A percentile compares a stretch with the other conserved stretches of the same genome.
Evolutionary conservation across 2,888 invertebrate genomes (phyloP).

Genomic region (Eubasilissa splendida): DNA sequence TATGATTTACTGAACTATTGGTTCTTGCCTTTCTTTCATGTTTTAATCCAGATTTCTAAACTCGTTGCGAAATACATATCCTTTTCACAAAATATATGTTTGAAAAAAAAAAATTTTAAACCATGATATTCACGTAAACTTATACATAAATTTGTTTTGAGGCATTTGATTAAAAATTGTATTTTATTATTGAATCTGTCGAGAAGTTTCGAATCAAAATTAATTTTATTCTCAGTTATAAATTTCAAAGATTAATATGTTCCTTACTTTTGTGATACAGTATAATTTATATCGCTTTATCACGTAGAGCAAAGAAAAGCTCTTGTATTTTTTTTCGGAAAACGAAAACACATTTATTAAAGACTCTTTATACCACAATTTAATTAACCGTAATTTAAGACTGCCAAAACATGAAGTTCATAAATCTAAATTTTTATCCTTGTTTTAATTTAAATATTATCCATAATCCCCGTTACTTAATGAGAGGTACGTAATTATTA

Average conservation of each 20-base stretch:
- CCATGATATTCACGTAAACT: too few species aligned
- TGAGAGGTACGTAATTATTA: conserved; percentile 27
- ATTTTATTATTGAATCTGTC: too few species aligned
- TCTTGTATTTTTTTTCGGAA: background rate
- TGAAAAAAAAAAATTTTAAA: too few species aligned
- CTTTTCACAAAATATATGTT: too few species aligned
- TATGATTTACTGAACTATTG: too few species aligned
- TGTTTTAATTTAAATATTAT: conserved; percentile 23
- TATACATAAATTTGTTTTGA: too few species aligned
- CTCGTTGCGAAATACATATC: too few species aligned
- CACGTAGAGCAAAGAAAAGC: conserved; percentile 37
- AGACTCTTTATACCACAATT: background rate
- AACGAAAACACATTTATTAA: background rate
- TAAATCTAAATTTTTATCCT: conserved; percentile 12
- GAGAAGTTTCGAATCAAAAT: background rate
- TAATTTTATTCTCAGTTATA: background rate
- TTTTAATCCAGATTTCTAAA: too few species aligned
- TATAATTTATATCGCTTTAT: conserved; percentile 47
- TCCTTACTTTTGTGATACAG: background rate
- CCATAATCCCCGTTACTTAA: conserved; percentile 18
- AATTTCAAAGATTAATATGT: background rate
- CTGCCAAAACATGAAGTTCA: background rate
- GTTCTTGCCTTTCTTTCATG: too few species aligned
- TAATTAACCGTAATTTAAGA: conserved; percentile 11
- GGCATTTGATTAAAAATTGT: too few species aligned